Base-by-base conservation (phyloP, 2,113 vertebrate species). In the Lophochroa leadbeateri region DNA sequence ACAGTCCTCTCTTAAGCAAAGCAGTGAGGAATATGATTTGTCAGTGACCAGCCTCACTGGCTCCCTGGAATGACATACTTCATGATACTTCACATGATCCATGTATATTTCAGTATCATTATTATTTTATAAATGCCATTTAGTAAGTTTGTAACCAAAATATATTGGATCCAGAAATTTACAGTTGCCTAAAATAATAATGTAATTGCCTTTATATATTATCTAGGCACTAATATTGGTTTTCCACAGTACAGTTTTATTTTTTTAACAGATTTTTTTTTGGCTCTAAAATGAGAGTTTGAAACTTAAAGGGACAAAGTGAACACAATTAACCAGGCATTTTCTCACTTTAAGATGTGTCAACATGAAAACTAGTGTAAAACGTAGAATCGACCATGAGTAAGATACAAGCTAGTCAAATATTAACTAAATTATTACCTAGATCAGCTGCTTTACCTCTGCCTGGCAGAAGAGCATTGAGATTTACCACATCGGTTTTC, bases 111-210 rank as follows among this genome's bases (percentile, higher is more conserved):
- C 96, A 98, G 93, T 27, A 96, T 92, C 97, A 98, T 98, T 92
- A 98, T 98, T 98, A 98, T 98, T 98, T 98, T 96, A 98, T 98
- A 98, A 98, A 98, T 98, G 96, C 97, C 97, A 97, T 96, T 97
- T 95, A 85, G 88, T 89, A 94, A 96, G 85, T 94, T 97, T 94
- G 89, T 83, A 93, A 96, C 96, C 96, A 97, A 98, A 98, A 97
- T 95, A 57, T 53, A 96, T 97, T 96, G 89, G 89, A 84, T 80
- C 77, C 94, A 96, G 96, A 96, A 98, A 98, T 98, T 98, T 98
- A 98, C 96, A 96, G 96, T 97, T 94, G 97, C 96, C 95, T 96
- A 98, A 98, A 98, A 98, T 98, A 98, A 98, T 98, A 97, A 88
- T 81, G 89, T 98, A 98, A 98, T 98, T 98, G 98, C 97, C 88